phyloP scores from a whole-genome alignment of 2,113 vertebrate genomes.

The Camelus dromedarius region DNA sequence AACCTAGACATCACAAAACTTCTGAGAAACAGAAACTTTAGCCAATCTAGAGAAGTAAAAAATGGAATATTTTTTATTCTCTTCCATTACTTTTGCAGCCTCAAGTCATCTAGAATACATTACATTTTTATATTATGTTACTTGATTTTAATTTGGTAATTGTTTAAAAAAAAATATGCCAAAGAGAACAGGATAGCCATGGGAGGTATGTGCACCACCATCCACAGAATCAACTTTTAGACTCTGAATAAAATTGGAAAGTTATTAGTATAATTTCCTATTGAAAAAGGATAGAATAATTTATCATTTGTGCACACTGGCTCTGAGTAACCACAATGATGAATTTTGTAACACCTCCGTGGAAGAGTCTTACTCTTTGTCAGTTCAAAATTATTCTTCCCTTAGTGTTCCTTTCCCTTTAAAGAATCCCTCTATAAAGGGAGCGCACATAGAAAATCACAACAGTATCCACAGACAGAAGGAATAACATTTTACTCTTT shows the following conservation, averaged over 20 bases:
- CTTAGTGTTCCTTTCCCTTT: neutral
- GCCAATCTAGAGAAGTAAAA: neutral
- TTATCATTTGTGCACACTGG: conserved; percentile 39
- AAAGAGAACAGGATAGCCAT: neutral
- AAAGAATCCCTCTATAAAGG: neutral
- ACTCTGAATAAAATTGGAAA: conserved; percentile 17
- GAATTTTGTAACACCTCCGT: conserved; percentile 54
- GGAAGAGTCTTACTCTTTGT: conserved; percentile 45
- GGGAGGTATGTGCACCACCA: neutral
- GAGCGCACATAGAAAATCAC: neutral
- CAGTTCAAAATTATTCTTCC: conserved; percentile 55
- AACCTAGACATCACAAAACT: neutral
- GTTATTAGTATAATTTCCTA: conserved; percentile 51
- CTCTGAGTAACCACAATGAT: conserved; percentile 47
- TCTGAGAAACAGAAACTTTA: neutral
- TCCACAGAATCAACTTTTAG: conserved; percentile 34
- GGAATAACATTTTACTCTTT: conserved; percentile 16
- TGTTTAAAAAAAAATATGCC: neutral
- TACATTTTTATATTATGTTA: conserved; percentile 6
- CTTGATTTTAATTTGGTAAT: conserved; percentile 51
- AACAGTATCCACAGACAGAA: neutral
- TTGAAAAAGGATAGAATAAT: conserved; percentile 51
- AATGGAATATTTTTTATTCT: neutral
- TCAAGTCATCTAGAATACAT: neutral
- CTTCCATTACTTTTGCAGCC: neutral